phyloP scores from a whole-genome alignment of 2,888 invertebrate species.

The Eupithecia subfuscata region DNA sequence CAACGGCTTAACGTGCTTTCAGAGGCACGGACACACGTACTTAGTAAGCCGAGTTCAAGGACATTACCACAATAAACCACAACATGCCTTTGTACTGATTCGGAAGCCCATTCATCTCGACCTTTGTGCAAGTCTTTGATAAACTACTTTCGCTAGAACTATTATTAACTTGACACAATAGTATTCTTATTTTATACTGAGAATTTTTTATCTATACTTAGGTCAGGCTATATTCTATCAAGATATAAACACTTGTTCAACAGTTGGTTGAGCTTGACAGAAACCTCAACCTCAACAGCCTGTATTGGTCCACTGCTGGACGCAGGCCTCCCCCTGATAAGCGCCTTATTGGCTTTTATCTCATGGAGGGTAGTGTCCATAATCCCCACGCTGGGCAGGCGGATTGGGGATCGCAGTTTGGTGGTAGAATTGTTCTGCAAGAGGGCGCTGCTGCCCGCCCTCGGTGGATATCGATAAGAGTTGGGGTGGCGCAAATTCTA shows the following conservation, averaged over 20 bases:
- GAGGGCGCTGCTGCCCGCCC: too few species aligned
- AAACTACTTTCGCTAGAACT: conserved; percentile 21
- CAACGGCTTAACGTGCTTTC: too few species aligned
- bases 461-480: too few species aligned
- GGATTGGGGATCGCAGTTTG: too few species aligned
- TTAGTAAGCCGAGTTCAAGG: conserved; percentile 20
- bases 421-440: too few species aligned
- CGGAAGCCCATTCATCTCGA: conserved; percentile 27
- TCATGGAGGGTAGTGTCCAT: too few species aligned
- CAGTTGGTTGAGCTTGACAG: neutral
- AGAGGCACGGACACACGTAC: neutral
- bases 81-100: conserved; percentile 19
- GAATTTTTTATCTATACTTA: neutral
- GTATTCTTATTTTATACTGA: neutral
- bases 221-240: neutral
- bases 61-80: conserved; percentile 13
- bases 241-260: neutral
- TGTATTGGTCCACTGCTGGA: too few species aligned
- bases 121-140: conserved; percentile 21
- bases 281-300: neutral
- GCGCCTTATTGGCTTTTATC: too few species aligned
- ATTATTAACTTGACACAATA: conserved; percentile 14
- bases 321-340: too few species aligned
- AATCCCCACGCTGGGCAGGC: too few species aligned
- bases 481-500: too few species aligned